phyloP scores from a whole-genome alignment of 1,140 invertebrate species.

The Penaeus indicus region DNA sequence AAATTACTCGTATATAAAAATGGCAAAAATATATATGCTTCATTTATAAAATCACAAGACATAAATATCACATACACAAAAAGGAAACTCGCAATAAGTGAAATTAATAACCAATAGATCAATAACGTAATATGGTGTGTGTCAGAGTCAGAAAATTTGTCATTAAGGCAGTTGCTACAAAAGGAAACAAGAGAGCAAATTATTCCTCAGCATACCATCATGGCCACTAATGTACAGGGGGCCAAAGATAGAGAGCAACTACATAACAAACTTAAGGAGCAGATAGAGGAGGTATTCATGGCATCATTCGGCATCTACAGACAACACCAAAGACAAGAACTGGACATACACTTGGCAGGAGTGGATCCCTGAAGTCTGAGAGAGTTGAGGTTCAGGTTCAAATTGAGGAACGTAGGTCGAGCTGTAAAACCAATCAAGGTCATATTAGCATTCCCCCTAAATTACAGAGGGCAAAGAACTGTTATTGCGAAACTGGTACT shows the following conservation, averaged over 20 bases:
- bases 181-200: too few species aligned
- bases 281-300: neutral
- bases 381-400: slow-evolving; percentile 92
- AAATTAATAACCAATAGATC: too few species aligned
- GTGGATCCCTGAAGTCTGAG: slow-evolving; percentile 87
- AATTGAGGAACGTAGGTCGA: slow-evolving; percentile 95
- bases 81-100: too few species aligned
- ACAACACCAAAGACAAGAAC: slow-evolving; percentile 65
- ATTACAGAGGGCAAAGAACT: slow-evolving; percentile 5
- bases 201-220: too few species aligned
- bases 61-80: too few species aligned
- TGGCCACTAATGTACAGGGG: too few species aligned
- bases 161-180: too few species aligned
- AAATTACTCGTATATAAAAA: too few species aligned
- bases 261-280: slow-evolving; percentile 19
- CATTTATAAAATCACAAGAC: too few species aligned
- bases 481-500: slow-evolving; percentile 20
- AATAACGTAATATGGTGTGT: too few species aligned
- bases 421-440: slow-evolving; percentile 80
- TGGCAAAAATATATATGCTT: too few species aligned
- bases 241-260: slow-evolving; percentile 32
- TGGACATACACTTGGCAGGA: slow-evolving; percentile 74
- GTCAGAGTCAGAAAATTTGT: too few species aligned
- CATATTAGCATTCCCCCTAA: slow-evolving; percentile 44
- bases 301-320: slow-evolving; percentile 58